Evolutionary conservation across 2,797 vertebrate genomes (phyloP).

Genomic region (Chanos chanos): DNA sequence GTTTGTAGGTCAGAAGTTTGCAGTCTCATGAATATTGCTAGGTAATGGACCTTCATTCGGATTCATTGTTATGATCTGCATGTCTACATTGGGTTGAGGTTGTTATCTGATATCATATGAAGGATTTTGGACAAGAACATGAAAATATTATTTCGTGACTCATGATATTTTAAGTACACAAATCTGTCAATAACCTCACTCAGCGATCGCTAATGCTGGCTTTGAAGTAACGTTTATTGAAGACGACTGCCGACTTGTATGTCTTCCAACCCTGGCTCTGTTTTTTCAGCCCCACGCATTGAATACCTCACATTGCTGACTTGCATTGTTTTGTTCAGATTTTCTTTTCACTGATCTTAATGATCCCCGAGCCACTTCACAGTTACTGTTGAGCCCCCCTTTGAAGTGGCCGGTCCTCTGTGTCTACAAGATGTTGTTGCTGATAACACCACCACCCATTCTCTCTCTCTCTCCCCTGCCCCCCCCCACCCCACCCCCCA

Average conservation of each 20-base stretch:
- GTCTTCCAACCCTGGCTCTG: background rate
- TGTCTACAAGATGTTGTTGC: conserved; percentile 21
- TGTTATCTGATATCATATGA: conserved; percentile 39
- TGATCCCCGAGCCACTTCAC: conserved; percentile 12
- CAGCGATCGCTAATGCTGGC: conserved; percentile 3
- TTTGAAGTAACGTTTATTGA: conserved; percentile 15
- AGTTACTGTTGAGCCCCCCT: conserved; percentile 29
- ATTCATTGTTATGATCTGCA: conserved; percentile 30
- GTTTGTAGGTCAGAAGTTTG: conserved; percentile 47
- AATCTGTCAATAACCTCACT: background rate
- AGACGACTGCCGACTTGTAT: background rate
- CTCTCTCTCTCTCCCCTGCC: conserved; percentile 22
- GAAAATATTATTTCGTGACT: conserved; percentile 48
- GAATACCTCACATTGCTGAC: conserved; percentile 15
- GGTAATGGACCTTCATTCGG: conserved; percentile 19
- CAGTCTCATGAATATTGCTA: conserved; percentile 34
- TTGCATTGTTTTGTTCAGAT: conserved; percentile 4
- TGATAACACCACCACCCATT: conserved; percentile 36
- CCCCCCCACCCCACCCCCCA: conserved; percentile 44
- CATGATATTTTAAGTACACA: conserved; percentile 23
- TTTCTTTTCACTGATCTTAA: conserved; percentile 20
- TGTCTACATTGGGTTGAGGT: conserved; percentile 20
- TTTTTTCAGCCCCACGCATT: background rate
- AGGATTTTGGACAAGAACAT: conserved; percentile 34
- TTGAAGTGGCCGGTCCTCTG: conserved; percentile 37